These are phyloP conservation scores for Sinocyclocheilus rhinocerous DNA, from an alignment of 2,113 vertebrate genomes.

Conservation along the genomic window DNA sequence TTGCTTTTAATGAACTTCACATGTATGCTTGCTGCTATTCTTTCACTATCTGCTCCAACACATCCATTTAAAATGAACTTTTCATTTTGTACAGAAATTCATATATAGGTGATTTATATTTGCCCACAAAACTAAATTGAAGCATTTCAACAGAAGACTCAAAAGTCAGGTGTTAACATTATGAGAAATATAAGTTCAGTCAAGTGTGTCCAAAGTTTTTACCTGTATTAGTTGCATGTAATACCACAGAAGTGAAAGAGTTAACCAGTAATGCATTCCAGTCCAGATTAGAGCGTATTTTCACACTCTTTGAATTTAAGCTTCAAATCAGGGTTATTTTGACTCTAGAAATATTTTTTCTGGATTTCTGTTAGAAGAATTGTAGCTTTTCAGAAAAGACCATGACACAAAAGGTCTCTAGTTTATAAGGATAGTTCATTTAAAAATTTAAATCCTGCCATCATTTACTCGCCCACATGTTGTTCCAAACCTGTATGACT, in stretches of 20 bases:
- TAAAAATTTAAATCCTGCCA: background rate
- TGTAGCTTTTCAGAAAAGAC: background rate
- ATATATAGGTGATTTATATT: background rate
- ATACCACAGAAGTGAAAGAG: background rate
- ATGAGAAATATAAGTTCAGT: background rate
- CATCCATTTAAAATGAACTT: background rate
- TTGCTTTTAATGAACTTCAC: no score
- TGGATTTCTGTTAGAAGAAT: background rate
- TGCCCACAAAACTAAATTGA: background rate
- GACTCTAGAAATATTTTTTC: background rate
- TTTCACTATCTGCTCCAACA: no score
- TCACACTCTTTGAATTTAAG: background rate
- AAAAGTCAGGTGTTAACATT: background rate
- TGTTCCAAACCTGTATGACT: background rate
- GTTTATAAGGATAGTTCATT: background rate
- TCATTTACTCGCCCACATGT: background rate
- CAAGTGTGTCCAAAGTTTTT: background rate
- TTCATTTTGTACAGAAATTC: background rate
- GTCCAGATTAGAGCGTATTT: background rate
- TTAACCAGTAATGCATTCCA: conserved; percentile 45
- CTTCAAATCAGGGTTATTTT: conserved; percentile 1
- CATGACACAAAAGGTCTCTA: background rate
- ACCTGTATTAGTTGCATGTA: background rate
- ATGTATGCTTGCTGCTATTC: no score
- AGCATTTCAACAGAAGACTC: background rate